These are phyloP conservation scores for Peucedramus taeniatus DNA, from an alignment of 2,113 vertebrate genomes.

Conservation along the genomic window DNA sequence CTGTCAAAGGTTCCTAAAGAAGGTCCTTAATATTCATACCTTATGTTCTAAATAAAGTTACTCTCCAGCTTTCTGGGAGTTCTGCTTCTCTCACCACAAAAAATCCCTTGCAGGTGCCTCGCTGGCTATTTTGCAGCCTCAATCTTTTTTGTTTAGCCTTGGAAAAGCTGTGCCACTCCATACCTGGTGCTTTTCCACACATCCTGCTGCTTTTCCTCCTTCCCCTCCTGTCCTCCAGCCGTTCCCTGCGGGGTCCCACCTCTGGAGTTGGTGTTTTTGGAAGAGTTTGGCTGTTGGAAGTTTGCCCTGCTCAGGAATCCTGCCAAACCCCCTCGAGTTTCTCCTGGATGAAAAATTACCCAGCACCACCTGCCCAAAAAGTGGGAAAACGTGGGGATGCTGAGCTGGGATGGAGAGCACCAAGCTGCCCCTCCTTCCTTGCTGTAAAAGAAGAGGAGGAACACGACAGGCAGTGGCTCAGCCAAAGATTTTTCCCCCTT, in stretches of 20 bases:
- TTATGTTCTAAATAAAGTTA: not conserved
- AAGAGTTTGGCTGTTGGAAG: not conserved
- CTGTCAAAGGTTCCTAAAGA: conserved; percentile 21
- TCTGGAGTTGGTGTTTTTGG: not conserved
- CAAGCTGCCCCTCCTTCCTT: not conserved
- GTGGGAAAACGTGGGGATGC: not conserved
- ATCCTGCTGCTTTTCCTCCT: not conserved
- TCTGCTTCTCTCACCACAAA: not conserved
- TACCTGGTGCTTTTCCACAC: not conserved
- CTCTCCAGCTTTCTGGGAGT: not conserved
- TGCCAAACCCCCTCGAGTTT: not conserved
- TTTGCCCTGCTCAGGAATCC: not conserved
- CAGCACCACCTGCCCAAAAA: not conserved
- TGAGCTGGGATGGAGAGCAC: not conserved
- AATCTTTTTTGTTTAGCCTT: not conserved
- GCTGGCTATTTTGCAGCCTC: not conserved
- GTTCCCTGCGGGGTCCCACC: not conserved
- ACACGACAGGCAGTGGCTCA: not conserved
- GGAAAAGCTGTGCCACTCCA: not conserved
- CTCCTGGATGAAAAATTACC: not conserved
- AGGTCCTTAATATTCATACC: conserved; percentile 2
- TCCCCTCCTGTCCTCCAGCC: not conserved
- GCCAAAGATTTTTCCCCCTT: not conserved
- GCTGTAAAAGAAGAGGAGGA: not conserved
- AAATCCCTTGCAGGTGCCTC: not conserved